Base-by-base conservation (phyloP, 53 echinoderm and acorn worm genomes). In the Actinopyga echinites region DNA sequence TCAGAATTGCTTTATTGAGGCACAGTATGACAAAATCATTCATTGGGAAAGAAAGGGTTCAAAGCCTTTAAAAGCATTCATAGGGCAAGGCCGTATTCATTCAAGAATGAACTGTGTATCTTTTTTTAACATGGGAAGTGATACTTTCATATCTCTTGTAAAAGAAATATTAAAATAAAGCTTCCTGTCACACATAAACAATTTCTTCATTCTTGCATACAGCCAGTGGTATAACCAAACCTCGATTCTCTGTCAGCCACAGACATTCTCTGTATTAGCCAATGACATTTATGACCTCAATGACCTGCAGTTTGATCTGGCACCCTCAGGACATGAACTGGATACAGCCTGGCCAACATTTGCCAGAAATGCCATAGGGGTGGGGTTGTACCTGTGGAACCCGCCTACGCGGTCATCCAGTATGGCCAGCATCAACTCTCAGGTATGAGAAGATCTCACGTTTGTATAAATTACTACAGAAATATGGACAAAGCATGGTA, bases 201-300 rank as follows among this genome's bases (percentile, higher is more conserved):
- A 15, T 15, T 49, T 2, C 40, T 49, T 49, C 49, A 49, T 49
- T 49, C 49, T 49, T 49, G 49, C 17, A 17, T 45, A 45, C 83
- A 96, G 96, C 65, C 83, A 90, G 32, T 96, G 96, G 96, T 96
- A 93, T 74, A 86, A 69, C 33, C 88, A 86, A 34, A 81, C 62
- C n/a, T 90, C 93, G 7, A 80, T 96, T 7, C 84, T 96, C 24
- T 81, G 87, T 23, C 93, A 96, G 53, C 91, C 91, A 20, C 57
- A 85, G 57, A 84, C 88, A 33, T 83, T 78, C 33, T 64, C 90
- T 44, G 83, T 88, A 1, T 49, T 96, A 36, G 59, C 90, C 44
- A 96, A 86, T 88, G 96, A 93, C 75, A 66, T 93, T 5, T 96
- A 96, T 86, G 96, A 96, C 77, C 89, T 96, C 59, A 96, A 96